phyloP scores from a whole-genome alignment of 2,888 invertebrate species.

The Scelioninae gen. 1 region DNA sequence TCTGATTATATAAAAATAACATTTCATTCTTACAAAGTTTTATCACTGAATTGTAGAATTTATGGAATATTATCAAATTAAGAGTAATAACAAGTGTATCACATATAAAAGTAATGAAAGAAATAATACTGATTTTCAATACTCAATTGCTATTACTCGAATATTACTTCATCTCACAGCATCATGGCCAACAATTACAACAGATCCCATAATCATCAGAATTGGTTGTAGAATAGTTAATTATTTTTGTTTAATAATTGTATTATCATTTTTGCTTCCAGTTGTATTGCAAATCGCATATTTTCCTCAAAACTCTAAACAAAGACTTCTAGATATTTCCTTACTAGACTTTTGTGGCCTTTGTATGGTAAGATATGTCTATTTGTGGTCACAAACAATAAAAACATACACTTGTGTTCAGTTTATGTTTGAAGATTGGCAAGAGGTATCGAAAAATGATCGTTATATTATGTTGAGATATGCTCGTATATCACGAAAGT shows the following conservation, averaged over 20 bases:
- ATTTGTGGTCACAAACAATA: constrained; percentile 16
- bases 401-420: constrained; percentile 18
- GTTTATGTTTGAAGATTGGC: constrained; percentile 28
- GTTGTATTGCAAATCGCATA: constrained; percentile 7
- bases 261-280: constrained; percentile 23
- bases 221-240: constrained; percentile 9
- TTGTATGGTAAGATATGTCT: constrained; percentile 28
- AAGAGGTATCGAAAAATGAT: neutral
- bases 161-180: constrained; percentile 30
- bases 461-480: constrained; percentile 20
- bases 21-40: too few species aligned
- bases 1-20: too few species aligned
- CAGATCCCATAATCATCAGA: neutral
- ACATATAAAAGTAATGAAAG: too few species aligned
- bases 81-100: too few species aligned
- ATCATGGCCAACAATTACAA: constrained; percentile 25
- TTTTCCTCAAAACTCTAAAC: constrained; percentile 29
- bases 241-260: constrained; percentile 6
- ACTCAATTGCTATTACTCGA: constrained; percentile 24
- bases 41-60: too few species aligned
- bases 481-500: constrained; percentile 11
- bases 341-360: constrained; percentile 18
- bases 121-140: too few species aligned
- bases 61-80: too few species aligned
- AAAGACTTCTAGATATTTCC: constrained; percentile 21